Evolutionary conservation across 1,140 invertebrate genomes (phyloP).

Genomic region (Magallana angulata): DNA sequence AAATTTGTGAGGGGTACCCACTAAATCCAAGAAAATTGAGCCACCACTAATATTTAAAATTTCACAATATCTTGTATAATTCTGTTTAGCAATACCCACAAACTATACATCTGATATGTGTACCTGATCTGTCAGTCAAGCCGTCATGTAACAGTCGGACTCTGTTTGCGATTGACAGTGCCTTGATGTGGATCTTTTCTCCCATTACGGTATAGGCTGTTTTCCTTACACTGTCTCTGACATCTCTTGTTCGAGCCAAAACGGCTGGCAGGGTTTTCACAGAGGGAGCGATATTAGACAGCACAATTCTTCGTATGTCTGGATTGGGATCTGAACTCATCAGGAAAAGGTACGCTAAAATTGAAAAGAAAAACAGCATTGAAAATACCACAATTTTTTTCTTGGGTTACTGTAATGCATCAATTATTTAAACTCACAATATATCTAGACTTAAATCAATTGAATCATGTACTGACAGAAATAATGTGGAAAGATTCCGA

Average conservation of each 20-base stretch:
- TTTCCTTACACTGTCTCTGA: constrained; percentile 87
- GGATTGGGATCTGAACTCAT: constrained; percentile 87
- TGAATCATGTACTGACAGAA: no score
- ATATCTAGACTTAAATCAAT: no score
- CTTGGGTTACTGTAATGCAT: no score
- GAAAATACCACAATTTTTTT: neutral
- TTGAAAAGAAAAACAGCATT: constrained; percentile 26
- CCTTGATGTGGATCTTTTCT: constrained; percentile 84
- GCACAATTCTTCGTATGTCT: constrained; percentile 85
- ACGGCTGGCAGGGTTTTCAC: constrained; percentile 84
- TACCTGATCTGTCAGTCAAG: constrained; percentile 84
- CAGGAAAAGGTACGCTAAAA: constrained; percentile 87
- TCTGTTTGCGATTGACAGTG: constrained; percentile 86
- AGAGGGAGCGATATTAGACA: constrained; percentile 85
- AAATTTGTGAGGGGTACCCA: no score
- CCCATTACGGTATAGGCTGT: constrained; percentile 86
- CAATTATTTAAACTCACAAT: no score
- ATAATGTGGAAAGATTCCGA: no score
- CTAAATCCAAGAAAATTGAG: no score
- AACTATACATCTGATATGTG: neutral
- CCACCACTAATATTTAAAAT: no score
- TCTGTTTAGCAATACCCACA: no score
- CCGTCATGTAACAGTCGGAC: constrained; percentile 84
- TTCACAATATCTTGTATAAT: no score
- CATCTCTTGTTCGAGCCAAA: constrained; percentile 86